Evolutionary conservation across 2,797 vertebrate species (phyloP).

Genomic region (Danio jaintianensis): DNA sequence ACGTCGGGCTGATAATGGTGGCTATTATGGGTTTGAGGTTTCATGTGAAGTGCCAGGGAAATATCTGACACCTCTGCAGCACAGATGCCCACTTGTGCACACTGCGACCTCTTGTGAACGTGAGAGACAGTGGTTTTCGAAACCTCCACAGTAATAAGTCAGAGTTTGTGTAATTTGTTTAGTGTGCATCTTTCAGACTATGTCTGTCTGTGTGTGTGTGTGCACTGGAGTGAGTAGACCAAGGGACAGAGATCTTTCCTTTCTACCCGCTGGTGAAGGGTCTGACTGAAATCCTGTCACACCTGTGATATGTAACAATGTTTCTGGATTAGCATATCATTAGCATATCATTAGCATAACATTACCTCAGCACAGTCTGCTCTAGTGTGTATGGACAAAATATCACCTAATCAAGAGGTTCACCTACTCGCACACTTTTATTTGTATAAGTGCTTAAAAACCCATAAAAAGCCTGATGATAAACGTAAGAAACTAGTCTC

Average conservation of each 20-base stretch:
- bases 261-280: slow-evolving; percentile 79
- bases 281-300: slow-evolving; percentile 73
- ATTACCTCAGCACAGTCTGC: slow-evolving; percentile 75
- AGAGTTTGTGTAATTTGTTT: slow-evolving; percentile 1
- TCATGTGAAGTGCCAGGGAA: slow-evolving; percentile 58
- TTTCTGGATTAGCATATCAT: slow-evolving; percentile 79
- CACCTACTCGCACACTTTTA: slow-evolving; percentile 52
- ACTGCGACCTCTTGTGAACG: slow-evolving; percentile 4
- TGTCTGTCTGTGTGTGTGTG: slow-evolving; percentile 16
- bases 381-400: slow-evolving; percentile 73
- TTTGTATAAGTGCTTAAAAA: neutral
- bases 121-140: slow-evolving; percentile 15
- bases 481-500: too few relatives aligned
- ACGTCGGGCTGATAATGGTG: slow-evolving; percentile 55
- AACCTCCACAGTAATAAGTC: neutral
- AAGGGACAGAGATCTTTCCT: slow-evolving; percentile 70
- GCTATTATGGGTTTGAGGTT: slow-evolving; percentile 66
- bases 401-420: slow-evolving; percentile 78
- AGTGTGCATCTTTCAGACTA: neutral
- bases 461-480: neutral
- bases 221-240: neutral
- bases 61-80: slow-evolving; percentile 61
- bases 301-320: slow-evolving; percentile 79
- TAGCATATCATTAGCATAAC: slow-evolving; percentile 80
- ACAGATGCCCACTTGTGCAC: neutral